A percentile compares a stretch with the other conserved stretches of the same genome.
Conservation (phyloP, 2,888 invertebrate species). For the Phengaris alcon region DNA sequence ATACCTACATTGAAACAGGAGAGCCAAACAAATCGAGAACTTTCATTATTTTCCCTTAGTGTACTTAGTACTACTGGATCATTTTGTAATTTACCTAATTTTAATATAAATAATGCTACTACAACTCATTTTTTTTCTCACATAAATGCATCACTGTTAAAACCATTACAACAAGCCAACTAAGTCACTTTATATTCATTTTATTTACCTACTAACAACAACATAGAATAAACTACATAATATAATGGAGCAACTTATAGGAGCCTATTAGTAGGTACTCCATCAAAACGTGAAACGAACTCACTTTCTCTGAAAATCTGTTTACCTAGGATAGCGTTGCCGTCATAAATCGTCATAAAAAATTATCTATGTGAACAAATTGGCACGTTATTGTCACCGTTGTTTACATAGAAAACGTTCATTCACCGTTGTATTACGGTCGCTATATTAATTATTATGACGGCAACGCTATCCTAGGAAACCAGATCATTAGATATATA, state of each 20-base stretch:
- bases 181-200: neutral
- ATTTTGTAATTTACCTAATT: neutral
- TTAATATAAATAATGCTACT: neutral
- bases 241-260: too few relatives aligned
- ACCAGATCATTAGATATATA: too few relatives aligned
- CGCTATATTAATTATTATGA: too few relatives aligned
- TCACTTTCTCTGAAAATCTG: too few relatives aligned
- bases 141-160: conserved; percentile 12
- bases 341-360: too few relatives aligned
- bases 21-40: neutral
- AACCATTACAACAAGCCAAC: neutral
- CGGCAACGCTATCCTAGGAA: too few relatives aligned
- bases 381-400: too few relatives aligned
- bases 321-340: too few relatives aligned
- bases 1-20: neutral
- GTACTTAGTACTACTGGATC: neutral
- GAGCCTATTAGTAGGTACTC: neutral
- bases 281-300: neutral
- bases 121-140: neutral
- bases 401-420: too few relatives aligned
- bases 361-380: too few relatives aligned
- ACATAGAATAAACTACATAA: neutral
- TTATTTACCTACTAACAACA: neutral
- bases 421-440: too few relatives aligned
- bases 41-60: neutral